These are phyloP conservation scores for Corythucha ciliata DNA, from an alignment of 2,888 invertebrate genomes.

Conservation along the genomic window DNA sequence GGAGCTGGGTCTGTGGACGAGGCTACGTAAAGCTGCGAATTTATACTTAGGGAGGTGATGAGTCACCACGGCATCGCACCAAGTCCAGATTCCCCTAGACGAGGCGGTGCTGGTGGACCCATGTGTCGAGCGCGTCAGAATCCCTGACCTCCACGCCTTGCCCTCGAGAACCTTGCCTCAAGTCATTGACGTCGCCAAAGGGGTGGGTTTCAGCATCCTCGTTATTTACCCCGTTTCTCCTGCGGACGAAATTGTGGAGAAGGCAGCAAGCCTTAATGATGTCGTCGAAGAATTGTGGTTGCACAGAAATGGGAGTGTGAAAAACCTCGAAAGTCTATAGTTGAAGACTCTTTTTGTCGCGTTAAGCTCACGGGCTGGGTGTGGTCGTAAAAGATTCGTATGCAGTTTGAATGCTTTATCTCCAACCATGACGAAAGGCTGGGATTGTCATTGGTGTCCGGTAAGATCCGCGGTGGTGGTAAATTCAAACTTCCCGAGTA, in stretches of 20 bases:
- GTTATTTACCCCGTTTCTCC: conserved; percentile 29
- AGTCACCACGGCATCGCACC: too few species aligned
- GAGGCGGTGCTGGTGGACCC: conserved; percentile 1
- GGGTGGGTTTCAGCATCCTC: conserved; percentile 22
- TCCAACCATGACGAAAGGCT: conserved; percentile 28
- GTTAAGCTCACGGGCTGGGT: conserved; percentile 2
- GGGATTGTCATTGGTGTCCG: conserved; percentile 1
- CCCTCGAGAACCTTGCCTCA: conserved; percentile 2
- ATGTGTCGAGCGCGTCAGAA: neutral
- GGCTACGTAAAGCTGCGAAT: too few species aligned
- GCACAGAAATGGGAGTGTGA: conserved; percentile 15
- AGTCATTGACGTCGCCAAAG: neutral
- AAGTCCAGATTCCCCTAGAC: too few species aligned
- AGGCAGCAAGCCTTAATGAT: conserved; percentile 37
- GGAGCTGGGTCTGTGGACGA: too few species aligned
- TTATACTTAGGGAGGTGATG: too few species aligned
- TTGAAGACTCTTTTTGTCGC: conserved; percentile 5
- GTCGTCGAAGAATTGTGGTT: conserved; percentile 33
- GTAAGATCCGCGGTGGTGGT: conserved; percentile 24
- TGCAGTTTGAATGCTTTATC: conserved; percentile 26
- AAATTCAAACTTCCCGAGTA: conserved; percentile 24
- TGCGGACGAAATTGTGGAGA: conserved; percentile 32
- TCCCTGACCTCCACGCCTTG: conserved; percentile 6
- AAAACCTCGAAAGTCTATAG: conserved; percentile 2
- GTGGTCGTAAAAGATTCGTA: conserved; percentile 24